A percentile compares a stretch with the other conserved stretches of the same genome.
These are phyloP conservation scores for Apostichopus californicus DNA, from an alignment of 35 echinoderm and acorn worm genomes.

Conservation along the genomic window DNA sequence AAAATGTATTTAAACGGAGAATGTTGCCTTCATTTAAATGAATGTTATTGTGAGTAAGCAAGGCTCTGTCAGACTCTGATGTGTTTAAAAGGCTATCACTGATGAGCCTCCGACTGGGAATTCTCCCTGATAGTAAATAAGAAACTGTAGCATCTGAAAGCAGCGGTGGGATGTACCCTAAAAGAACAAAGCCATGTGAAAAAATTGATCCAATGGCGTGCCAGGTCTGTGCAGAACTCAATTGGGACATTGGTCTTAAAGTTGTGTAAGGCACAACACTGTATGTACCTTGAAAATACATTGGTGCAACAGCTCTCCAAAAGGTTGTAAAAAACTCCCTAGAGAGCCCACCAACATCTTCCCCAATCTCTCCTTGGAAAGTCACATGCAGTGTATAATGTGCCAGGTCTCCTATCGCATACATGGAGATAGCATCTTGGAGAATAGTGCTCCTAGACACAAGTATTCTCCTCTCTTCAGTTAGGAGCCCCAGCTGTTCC, in stretches of 20 bases:
- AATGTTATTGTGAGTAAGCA: background rate
- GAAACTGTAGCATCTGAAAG: background rate
- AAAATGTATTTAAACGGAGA: background rate
- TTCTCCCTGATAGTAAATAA: background rate
- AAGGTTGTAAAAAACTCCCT: background rate
- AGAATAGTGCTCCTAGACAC: background rate
- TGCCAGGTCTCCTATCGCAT: background rate
- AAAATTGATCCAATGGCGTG: background rate
- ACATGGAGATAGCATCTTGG: background rate
- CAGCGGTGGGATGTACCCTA: background rate
- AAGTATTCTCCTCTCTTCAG: background rate
- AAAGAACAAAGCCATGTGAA: background rate
- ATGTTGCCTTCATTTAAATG: background rate
- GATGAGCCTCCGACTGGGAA: background rate
- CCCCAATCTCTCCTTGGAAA: background rate
- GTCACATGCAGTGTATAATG: background rate
- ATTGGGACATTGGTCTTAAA: background rate
- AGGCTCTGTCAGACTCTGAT: background rate
- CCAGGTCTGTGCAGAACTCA: background rate
- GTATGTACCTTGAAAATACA: background rate
- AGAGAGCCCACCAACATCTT: background rate
- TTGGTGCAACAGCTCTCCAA: constrained; percentile 1
- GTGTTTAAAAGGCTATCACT: background rate
- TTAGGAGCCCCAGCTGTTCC: background rate
- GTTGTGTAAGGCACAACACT: background rate